These are phyloP conservation scores for Epinotia bilunana DNA, from an alignment of 2,888 invertebrate genomes.

Conservation along the genomic window DNA sequence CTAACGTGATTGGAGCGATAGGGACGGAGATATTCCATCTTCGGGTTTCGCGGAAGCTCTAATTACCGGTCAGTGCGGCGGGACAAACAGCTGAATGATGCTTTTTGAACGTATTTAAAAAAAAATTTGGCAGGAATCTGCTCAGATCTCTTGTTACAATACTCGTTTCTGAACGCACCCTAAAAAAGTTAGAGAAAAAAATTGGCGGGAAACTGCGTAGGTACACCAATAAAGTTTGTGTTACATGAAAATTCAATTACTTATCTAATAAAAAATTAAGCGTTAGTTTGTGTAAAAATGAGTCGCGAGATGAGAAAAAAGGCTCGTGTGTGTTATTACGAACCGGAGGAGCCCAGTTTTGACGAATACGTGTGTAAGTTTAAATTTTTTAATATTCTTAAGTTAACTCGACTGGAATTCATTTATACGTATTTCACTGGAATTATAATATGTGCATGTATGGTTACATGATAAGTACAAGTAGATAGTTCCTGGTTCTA, in stretches of 20 bases:
- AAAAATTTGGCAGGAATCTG: too few relatives aligned
- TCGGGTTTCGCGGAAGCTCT: too few relatives aligned
- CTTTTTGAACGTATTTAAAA: too few relatives aligned
- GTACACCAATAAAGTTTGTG: neutral
- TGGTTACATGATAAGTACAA: too few relatives aligned
- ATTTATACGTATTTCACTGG: neutral
- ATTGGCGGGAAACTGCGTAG: neutral
- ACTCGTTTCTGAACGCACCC: constrained; percentile 3
- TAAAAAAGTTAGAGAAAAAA: neutral
- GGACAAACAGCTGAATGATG: too few relatives aligned
- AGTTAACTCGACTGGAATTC: neutral
- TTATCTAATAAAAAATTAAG: too few relatives aligned
- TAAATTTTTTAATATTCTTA: too few relatives aligned
- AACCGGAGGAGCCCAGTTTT: constrained; percentile 40
- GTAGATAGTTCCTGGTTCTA: too few relatives aligned
- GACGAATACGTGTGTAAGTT: constrained; percentile 45
- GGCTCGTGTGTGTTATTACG: constrained; percentile 25
- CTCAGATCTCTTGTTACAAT: neutral
- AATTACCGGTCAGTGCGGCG: too few relatives aligned
- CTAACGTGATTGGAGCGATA: too few relatives aligned
- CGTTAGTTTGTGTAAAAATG: constrained; percentile 16
- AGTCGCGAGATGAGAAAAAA: constrained; percentile 13
- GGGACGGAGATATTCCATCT: too few relatives aligned
- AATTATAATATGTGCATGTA: too few relatives aligned
- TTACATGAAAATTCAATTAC: neutral